These are phyloP conservation scores for Callithrix jacchus DNA, from an alignment of 2,113 vertebrate genomes.

Conservation along the genomic window DNA sequence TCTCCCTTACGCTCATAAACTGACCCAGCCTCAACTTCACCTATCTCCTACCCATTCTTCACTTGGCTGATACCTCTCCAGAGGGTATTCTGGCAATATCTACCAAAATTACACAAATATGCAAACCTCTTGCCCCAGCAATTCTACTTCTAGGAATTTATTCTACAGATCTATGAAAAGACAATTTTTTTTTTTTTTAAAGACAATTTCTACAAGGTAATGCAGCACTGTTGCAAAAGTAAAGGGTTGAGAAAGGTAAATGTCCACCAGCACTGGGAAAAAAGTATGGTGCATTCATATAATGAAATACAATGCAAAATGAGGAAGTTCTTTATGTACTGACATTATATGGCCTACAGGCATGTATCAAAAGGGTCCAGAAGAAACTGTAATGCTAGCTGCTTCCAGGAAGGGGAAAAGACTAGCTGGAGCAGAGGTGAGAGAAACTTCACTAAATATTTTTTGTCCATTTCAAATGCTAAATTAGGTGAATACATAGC, in stretches of 20 bases:
- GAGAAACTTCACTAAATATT: background rate
- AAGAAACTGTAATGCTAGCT: background rate
- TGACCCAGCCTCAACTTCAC: background rate
- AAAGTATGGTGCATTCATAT: background rate
- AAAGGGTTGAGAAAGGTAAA: background rate
- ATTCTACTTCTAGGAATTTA: background rate
- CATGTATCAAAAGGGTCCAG: background rate
- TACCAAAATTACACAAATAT: constrained; percentile 32
- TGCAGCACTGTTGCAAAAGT: background rate
- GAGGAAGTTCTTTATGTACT: background rate
- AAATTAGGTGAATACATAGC: background rate
- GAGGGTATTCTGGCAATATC: background rate
- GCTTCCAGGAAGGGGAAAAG: background rate
- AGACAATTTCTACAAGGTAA: background rate
- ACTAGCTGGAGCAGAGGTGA: background rate
- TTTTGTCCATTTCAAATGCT: background rate
- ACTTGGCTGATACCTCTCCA: background rate
- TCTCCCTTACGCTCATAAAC: background rate
- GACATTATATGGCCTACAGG: background rate
- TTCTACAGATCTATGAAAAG: background rate
- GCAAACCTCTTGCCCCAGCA: background rate
- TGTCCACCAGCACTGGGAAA: background rate
- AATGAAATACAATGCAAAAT: constrained; percentile 5
- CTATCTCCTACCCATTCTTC: background rate
- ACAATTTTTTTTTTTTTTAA: background rate